These are phyloP conservation scores for Pyrrhia umbra DNA, from an alignment of 2,888 invertebrate genomes.

Conservation along the genomic window DNA sequence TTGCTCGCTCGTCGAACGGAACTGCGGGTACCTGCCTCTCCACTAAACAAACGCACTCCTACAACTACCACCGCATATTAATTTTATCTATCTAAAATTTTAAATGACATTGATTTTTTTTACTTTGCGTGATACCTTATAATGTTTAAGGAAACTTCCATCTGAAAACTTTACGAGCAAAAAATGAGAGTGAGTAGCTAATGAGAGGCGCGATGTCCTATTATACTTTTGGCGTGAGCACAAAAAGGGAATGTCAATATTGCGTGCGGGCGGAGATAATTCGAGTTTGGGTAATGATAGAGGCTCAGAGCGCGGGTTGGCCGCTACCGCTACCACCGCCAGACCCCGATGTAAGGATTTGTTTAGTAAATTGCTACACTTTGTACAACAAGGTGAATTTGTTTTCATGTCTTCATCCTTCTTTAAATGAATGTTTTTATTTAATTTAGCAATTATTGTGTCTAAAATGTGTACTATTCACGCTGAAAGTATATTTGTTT, in stretches of 20 bases:
- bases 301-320: constrained; percentile 50
- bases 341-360: constrained; percentile 60
- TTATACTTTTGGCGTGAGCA: constrained; percentile 68
- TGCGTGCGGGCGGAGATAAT: constrained; percentile 74
- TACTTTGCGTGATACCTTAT: constrained; percentile 43
- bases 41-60: constrained; percentile 72
- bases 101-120: constrained; percentile 60
- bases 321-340: constrained; percentile 37
- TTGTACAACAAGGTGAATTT: constrained; percentile 53
- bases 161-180: constrained; percentile 68
- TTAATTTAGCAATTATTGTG: constrained; percentile 1
- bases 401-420: constrained; percentile 58
- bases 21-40: constrained; percentile 70
- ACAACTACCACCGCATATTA: constrained; percentile 62
- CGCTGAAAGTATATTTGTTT: background rate
- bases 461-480: background rate
- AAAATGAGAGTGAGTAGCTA: constrained; percentile 68
- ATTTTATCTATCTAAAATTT: constrained; percentile 72
- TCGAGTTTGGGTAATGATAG: constrained; percentile 67
- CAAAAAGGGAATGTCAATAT: constrained; percentile 77
- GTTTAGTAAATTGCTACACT: constrained; percentile 64
- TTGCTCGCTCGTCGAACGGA: constrained; percentile 67
- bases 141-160: constrained; percentile 64
- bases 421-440: constrained; percentile 17
- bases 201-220: constrained; percentile 71